phyloP scores from a whole-genome alignment of 2,888 invertebrate species.

The Tenthredo livida region DNA sequence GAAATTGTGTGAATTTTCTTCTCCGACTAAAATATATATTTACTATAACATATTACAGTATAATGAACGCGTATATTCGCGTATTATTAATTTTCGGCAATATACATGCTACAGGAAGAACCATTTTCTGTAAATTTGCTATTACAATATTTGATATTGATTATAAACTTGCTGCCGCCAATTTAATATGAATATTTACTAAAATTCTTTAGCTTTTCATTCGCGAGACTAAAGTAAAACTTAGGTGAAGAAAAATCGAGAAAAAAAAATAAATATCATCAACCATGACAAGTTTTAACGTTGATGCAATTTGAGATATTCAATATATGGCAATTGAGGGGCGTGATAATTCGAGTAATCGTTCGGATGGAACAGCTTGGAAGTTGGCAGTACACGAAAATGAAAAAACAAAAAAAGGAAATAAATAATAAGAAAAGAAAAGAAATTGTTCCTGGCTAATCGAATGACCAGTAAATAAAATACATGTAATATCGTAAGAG shows the following conservation, averaged over 20 bases:
- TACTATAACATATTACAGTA: no score
- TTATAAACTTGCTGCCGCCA: background rate
- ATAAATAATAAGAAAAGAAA: background rate
- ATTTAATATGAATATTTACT: background rate
- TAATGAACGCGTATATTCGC: background rate
- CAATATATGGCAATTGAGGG: constrained; percentile 50
- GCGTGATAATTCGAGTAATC: constrained; percentile 43
- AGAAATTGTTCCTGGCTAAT: constrained; percentile 48
- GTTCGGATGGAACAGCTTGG: constrained; percentile 47
- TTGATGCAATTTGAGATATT: constrained; percentile 8
- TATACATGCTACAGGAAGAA: background rate
- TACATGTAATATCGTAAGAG: background rate
- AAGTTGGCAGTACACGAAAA: constrained; percentile 50
- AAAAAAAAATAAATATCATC: background rate
- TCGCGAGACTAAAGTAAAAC: background rate
- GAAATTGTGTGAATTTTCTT: no score
- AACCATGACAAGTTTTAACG: background rate
- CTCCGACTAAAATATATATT: no score
- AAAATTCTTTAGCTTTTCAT: background rate
- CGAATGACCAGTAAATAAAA: constrained; percentile 26
- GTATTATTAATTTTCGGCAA: background rate
- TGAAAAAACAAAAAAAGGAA: background rate
- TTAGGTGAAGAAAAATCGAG: background rate
- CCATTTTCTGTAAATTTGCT: background rate
- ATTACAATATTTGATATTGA: constrained; percentile 6